phyloP scores from a whole-genome alignment of 2,113 vertebrate species.

The Felis chaus region DNA sequence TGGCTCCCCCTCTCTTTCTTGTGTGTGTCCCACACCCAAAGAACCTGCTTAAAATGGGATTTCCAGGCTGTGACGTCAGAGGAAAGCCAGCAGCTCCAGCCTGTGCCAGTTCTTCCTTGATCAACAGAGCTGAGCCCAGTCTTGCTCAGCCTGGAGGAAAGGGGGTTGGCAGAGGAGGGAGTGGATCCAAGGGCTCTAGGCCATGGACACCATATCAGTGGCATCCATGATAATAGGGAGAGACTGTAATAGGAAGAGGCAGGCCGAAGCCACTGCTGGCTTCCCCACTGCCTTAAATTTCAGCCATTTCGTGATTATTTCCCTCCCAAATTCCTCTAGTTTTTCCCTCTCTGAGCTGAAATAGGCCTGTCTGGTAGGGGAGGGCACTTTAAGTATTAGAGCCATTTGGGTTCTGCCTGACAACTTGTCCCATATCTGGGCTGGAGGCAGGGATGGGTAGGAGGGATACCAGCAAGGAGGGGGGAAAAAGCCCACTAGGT shows the following conservation, averaged over 20 bases:
- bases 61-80: slow-evolving; percentile 80
- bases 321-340: background rate
- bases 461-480: background rate
- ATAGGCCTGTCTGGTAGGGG: background rate
- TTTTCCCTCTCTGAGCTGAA: background rate
- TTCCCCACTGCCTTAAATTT: slow-evolving; percentile 7
- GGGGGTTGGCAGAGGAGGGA: background rate
- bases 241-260: background rate
- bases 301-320: background rate
- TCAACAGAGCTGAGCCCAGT: background rate
- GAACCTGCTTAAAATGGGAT: slow-evolving; percentile 80
- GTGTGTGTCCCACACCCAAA: slow-evolving; percentile 28
- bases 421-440: background rate
- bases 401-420: background rate
- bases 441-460: background rate
- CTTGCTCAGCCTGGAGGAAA: slow-evolving; percentile 7
- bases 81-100: slow-evolving; percentile 65
- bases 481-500: slow-evolving; percentile 28
- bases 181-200: background rate
- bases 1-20: slow-evolving; percentile 24
- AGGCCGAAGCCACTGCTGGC: background rate
- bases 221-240: background rate
- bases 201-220: background rate
- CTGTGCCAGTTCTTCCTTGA: slow-evolving; percentile 5
- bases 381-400: background rate